Conservation (phyloP, 1,140 invertebrate genomes). For the Ceratosolen solmsi region DNA sequence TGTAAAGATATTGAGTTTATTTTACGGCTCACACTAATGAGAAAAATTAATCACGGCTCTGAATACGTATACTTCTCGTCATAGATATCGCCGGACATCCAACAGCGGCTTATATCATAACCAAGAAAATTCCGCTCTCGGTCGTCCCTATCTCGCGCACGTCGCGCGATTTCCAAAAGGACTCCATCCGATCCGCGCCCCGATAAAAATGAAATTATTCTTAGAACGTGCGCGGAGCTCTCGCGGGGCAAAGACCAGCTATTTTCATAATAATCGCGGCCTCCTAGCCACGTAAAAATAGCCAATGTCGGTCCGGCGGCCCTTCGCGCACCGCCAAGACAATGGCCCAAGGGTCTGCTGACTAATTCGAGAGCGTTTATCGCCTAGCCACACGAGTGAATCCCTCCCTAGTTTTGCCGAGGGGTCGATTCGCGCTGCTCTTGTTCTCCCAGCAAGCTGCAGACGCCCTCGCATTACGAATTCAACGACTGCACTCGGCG, state of each 20-base stretch:
- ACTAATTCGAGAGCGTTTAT: slow-evolving; percentile 29
- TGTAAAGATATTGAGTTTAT: no score
- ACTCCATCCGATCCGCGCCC: not conserved
- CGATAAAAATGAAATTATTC: slow-evolving; percentile 3
- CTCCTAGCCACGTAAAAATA: not conserved
- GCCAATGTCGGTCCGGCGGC: not conserved
- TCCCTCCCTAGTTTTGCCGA: no score
- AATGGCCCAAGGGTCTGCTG: slow-evolving; percentile 8
- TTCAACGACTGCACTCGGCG: slow-evolving; percentile 28
- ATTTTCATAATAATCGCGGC: not conserved
- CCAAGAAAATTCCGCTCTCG: no score
- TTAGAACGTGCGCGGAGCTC: not conserved
- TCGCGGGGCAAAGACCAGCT: not conserved
- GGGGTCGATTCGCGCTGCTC: no score
- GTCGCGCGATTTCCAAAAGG: not conserved
- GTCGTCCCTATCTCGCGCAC: not conserved
- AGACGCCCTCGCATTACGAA: slow-evolving; percentile 42
- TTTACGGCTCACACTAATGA: no score
- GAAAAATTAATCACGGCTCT: no score
- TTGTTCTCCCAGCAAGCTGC: not conserved
- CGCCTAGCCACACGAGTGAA: no score
- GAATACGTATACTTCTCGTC: no score
- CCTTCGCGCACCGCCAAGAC: not conserved
- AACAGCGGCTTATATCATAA: no score
- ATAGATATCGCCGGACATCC: no score